These are phyloP conservation scores for Dryomyza anilis DNA, from an alignment of 2,888 invertebrate genomes.

Conservation along the genomic window DNA sequence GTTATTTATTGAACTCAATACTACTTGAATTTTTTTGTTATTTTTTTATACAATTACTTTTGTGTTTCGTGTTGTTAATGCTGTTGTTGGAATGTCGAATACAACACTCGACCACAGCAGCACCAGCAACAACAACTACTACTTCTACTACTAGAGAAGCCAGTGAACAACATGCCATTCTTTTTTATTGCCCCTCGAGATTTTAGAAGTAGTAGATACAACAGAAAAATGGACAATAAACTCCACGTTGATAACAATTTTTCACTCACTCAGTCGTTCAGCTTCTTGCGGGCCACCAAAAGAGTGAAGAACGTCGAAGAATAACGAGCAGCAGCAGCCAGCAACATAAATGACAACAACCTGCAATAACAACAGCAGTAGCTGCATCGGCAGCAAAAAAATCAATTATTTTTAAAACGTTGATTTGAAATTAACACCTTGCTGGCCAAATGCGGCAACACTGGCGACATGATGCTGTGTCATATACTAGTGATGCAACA, in stretches of 20 bases:
- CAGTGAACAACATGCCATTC: conserved; percentile 7
- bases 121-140: background rate
- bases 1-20: no score
- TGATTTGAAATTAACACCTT: conserved; percentile 44
- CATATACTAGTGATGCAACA: no score
- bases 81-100: conserved; percentile 27
- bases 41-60: conserved; percentile 18
- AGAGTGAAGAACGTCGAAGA: background rate
- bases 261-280: background rate
- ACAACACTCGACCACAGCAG: conserved; percentile 17
- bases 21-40: no score
- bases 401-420: conserved; percentile 39
- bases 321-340: conserved; percentile 1
- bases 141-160: no score
- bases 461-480: no score
- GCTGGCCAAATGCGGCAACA: conserved; percentile 35
- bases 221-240: background rate
- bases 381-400: no score
- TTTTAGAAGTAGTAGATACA: background rate
- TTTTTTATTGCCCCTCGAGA: conserved; percentile 11
- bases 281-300: background rate
- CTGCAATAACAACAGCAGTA: no score
- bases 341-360: no score
- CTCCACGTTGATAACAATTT: background rate
- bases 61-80: conserved; percentile 6